Conservation (phyloP, 2,113 vertebrate genomes). For the Amia ocellicauda region DNA sequence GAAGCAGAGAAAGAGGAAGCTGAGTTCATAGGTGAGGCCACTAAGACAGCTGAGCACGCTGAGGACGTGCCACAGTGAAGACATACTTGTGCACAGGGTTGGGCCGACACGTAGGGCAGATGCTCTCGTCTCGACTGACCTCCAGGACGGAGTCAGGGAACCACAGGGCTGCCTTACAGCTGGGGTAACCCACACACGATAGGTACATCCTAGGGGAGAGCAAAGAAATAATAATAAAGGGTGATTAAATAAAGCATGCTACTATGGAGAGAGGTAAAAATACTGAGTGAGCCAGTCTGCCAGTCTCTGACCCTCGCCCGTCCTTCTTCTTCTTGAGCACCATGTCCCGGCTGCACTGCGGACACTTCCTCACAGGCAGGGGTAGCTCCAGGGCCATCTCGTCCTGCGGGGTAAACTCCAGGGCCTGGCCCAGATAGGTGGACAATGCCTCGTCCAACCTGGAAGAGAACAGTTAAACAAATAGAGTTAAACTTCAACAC, state of each 20-base stretch:
- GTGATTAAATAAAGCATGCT: no score
- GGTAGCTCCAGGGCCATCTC: constrained; percentile 72
- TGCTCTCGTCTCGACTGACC: constrained; percentile 74
- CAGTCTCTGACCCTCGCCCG: constrained; percentile 67
- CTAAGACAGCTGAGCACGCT: no score
- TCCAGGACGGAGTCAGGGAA: constrained; percentile 87
- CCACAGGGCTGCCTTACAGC: constrained; percentile 82
- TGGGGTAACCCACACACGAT: constrained; percentile 79
- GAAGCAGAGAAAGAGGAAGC: no score
- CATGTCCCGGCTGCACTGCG: constrained; percentile 86
- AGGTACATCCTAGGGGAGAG: constrained; percentile 75
- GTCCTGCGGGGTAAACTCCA: constrained; percentile 58
- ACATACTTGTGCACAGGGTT: constrained; percentile 83
- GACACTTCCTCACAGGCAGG: constrained; percentile 79
- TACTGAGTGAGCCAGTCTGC: no score
- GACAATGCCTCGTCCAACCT: constrained; percentile 90
- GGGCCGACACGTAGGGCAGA: constrained; percentile 78
- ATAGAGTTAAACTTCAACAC: background rate
- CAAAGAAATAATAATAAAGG: background rate
- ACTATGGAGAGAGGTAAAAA: no score
- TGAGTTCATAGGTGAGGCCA: no score
- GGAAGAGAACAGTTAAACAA: constrained; percentile 12
- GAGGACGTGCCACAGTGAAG: no score
- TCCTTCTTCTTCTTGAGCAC: constrained; percentile 84
- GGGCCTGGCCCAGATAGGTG: constrained; percentile 81